Percentiles rank a stretch among this genome's conserved stretches.
phyloP scores from a whole-genome alignment of 2,113 vertebrate genomes.

The Symphodus melops region DNA sequence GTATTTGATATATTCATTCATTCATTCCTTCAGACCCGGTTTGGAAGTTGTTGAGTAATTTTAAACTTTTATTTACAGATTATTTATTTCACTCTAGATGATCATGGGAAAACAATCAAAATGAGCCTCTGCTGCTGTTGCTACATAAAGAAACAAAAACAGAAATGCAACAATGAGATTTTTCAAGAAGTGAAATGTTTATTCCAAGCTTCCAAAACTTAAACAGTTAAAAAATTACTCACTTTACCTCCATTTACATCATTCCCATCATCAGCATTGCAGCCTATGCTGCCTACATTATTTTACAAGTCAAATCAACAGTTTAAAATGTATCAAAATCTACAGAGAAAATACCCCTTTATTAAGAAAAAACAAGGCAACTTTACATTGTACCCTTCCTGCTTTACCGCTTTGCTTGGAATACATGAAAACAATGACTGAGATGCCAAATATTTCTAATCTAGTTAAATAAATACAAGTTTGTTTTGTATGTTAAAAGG shows the following conservation, averaged over 20 bases:
- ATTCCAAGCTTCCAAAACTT: constrained; percentile 66
- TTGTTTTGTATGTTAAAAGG: constrained; percentile 51
- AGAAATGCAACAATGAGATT: neutral
- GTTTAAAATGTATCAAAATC: constrained; percentile 70
- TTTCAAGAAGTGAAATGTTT: constrained; percentile 68
- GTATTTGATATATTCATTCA: too few relatives aligned
- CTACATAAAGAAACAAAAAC: neutral
- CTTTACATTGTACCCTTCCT: constrained; percentile 47
- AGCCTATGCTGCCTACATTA: constrained; percentile 27
- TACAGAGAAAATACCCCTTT: constrained; percentile 35
- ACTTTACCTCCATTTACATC: constrained; percentile 7
- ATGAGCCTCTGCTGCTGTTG: neutral
- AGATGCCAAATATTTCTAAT: neutral
- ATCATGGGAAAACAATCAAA: too few relatives aligned
- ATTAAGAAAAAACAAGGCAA: constrained; percentile 45
- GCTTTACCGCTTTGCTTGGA: constrained; percentile 45
- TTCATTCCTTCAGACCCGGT: too few relatives aligned
- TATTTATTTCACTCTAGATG: too few relatives aligned
- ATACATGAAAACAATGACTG: constrained; percentile 5
- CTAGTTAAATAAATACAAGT: constrained; percentile 66
- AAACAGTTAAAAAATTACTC: constrained; percentile 49
- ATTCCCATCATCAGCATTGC: neutral
- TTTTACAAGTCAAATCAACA: constrained; percentile 43
- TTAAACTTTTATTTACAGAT: too few relatives aligned
- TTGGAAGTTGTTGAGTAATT: too few relatives aligned